A percentile compares a stretch with the other conserved stretches of the same genome.
Evolutionary conservation across 2,797 vertebrate species (phyloP).

Genomic region (Melanotaenia parkinsoni): DNA sequence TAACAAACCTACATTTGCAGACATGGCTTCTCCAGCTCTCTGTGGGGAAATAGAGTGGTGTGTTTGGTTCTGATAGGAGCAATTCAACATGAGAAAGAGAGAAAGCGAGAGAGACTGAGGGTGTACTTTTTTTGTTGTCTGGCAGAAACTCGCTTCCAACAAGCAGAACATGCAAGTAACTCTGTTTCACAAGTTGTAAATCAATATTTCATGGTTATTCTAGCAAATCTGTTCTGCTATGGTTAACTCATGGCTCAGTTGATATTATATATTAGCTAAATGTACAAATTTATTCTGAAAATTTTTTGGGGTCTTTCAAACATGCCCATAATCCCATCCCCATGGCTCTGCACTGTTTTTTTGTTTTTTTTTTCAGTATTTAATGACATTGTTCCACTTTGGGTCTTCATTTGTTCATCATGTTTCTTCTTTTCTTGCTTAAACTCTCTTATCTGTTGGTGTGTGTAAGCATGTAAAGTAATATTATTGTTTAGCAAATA

Average conservation of each 20-base stretch:
- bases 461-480: no score
- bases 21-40: conserved; percentile 54
- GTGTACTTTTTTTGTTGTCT: conserved; percentile 17
- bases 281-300: not conserved
- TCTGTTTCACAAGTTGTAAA: conserved; percentile 18
- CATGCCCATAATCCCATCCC: not conserved
- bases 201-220: conserved; percentile 29
- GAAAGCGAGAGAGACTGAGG: not conserved
- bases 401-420: not conserved
- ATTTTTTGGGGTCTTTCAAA: not conserved
- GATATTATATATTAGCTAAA: not conserved
- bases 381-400: not conserved
- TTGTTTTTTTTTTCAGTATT: not conserved
- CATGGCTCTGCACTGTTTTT: not conserved
- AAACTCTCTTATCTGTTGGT: not conserved
- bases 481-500: no score
- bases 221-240: conserved; percentile 9
- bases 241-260: not conserved
- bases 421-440: not conserved
- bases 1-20: conserved; percentile 46
- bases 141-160: conserved; percentile 13
- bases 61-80: conserved; percentile 69
- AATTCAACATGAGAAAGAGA: conserved; percentile 34
- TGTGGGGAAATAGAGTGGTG: conserved; percentile 55
- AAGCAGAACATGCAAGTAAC: conserved; percentile 26